Evolutionary conservation across 2,113 vertebrate genomes (phyloP).

Genomic region (Noctilio leporinus): DNA sequence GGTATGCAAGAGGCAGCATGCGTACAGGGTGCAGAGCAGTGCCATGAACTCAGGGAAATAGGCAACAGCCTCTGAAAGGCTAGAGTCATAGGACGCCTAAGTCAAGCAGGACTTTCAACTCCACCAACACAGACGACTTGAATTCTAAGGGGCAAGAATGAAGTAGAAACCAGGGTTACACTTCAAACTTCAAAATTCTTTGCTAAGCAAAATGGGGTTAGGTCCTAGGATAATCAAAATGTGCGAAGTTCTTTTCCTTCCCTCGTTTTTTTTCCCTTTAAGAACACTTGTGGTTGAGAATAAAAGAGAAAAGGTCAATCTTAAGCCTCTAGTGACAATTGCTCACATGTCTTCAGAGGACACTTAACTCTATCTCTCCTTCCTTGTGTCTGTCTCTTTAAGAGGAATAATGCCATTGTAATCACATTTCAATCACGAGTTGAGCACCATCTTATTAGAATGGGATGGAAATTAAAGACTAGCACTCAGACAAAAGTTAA

Average conservation of each 20-base stretch:
- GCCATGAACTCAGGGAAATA: not conserved
- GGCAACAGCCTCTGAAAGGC: not conserved
- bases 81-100: not conserved
- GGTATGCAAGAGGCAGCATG: not conserved
- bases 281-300: not conserved
- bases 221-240: not conserved
- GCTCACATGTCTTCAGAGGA: not conserved
- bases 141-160: not conserved
- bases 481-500: conserved; percentile 27
- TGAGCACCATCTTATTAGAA: not conserved
- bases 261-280: not conserved
- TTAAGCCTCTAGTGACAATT: conserved; percentile 18
- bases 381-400: not conserved
- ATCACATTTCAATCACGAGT: not conserved
- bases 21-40: not conserved
- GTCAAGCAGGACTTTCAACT: not conserved
- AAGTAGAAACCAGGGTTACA: not conserved
- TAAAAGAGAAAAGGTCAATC: conserved; percentile 1
- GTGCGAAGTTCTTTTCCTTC: not conserved
- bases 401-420: not conserved
- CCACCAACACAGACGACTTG: not conserved
- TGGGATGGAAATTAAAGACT: not conserved
- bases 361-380: not conserved
- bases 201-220: not conserved
- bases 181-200: conserved; percentile 11